Evolutionary conservation across 1,140 invertebrate species (phyloP).

Genomic region (Dendrolimus kikuchii): DNA sequence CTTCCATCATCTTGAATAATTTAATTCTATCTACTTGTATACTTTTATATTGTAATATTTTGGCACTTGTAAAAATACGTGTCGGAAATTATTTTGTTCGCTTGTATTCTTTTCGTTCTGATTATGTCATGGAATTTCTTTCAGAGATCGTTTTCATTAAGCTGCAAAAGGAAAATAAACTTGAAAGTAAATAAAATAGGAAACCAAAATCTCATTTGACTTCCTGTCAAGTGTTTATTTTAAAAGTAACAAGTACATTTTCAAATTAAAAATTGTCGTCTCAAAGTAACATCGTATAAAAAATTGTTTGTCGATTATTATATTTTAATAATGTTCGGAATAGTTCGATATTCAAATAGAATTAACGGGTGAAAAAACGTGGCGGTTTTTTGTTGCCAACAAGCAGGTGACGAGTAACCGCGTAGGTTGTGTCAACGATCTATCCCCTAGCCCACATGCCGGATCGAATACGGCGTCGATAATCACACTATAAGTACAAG

Average conservation of each 20-base stretch:
- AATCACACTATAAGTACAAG: constrained; percentile 55
- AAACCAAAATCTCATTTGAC: no score
- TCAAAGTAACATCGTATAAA: not conserved
- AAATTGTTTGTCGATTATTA: constrained; percentile 25
- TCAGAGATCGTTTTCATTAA: constrained; percentile 56
- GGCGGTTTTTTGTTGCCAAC: constrained; percentile 35
- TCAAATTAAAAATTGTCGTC: not conserved
- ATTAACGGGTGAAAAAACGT: constrained; percentile 52
- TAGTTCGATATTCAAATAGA: constrained; percentile 52
- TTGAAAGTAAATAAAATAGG: constrained; percentile 3
- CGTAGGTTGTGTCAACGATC: constrained; percentile 69
- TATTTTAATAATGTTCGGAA: constrained; percentile 15
- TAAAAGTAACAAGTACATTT: not conserved
- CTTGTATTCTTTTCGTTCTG: constrained; percentile 30
- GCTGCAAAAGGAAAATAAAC: constrained; percentile 33
- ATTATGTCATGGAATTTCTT: constrained; percentile 63
- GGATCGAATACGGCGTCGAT: constrained; percentile 60
- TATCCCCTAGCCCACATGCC: constrained; percentile 66
- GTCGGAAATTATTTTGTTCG: constrained; percentile 7
- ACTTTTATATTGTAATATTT: constrained; percentile 52
- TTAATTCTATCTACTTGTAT: constrained; percentile 42
- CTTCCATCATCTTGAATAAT: constrained; percentile 72
- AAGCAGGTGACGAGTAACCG: constrained; percentile 61
- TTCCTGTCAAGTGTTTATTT: no score
- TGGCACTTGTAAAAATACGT: constrained; percentile 68